Conservation (phyloP, 2,888 invertebrate species). For the Conchocele bisecta region DNA sequence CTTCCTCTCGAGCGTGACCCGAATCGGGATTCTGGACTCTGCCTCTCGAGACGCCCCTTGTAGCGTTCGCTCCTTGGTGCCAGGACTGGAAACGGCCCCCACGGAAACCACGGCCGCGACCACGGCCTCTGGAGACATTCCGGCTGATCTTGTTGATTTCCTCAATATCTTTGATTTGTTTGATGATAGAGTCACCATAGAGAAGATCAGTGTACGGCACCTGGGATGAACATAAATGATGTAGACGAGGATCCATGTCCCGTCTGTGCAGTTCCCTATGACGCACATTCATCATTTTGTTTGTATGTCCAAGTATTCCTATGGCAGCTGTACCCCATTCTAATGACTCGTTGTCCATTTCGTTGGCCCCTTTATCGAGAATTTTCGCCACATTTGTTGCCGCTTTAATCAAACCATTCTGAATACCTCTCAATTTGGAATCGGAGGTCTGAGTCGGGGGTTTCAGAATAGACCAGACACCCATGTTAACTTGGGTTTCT, state of each 20-base stretch:
- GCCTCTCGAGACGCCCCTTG: not conserved
- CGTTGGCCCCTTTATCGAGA: not conserved
- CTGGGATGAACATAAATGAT: constrained; percentile 2
- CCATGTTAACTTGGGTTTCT: constrained; percentile 2
- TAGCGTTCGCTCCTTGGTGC: not conserved
- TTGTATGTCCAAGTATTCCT: constrained; percentile 2
- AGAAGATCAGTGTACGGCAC: constrained; percentile 5
- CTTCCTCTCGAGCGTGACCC: not conserved
- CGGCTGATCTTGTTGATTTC: constrained; percentile 9
- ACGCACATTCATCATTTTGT: constrained; percentile 1
- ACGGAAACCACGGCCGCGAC: not conserved
- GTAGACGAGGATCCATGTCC: constrained; percentile 2
- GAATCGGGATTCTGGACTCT: not conserved
- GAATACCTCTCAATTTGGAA: not conserved
- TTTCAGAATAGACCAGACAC: constrained; percentile 1
- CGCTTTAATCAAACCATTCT: constrained; percentile 5
- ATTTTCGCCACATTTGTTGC: not conserved
- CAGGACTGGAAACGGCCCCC: not conserved
- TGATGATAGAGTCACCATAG: constrained; percentile 4
- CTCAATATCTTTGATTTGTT: constrained; percentile 4
- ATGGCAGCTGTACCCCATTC: constrained; percentile 11
- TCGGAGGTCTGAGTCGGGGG: not conserved
- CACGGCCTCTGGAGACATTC: not conserved
- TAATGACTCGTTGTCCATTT: not conserved
- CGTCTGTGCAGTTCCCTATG: not conserved